Percentiles rank a stretch among this genome's conserved stretches.
Conservation (phyloP, 2,888 invertebrate species). For the Tryphoninae sp. region DNA sequence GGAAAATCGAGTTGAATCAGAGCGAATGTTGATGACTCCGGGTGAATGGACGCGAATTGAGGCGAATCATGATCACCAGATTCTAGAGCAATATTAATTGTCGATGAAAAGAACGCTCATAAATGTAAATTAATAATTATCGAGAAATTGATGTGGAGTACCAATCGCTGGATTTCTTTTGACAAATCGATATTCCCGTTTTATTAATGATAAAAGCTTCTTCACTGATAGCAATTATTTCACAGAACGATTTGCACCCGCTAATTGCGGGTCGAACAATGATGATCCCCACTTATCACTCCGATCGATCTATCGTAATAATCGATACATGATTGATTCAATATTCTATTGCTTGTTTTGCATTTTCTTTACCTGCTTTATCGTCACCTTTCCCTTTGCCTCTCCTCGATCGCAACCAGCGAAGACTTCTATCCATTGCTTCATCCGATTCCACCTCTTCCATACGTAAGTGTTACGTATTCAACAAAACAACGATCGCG, state of each 20-base stretch:
- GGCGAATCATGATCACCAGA: too few relatives aligned
- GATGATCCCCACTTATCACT: slow-evolving; percentile 5
- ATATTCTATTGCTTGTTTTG: slow-evolving; percentile 11
- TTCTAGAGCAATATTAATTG: too few relatives aligned
- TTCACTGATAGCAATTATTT: slow-evolving; percentile 2
- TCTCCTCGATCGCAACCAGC: slow-evolving; percentile 42
- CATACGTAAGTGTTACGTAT: slow-evolving; percentile 68
- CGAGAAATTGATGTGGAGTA: too few relatives aligned
- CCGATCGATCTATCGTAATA: slow-evolving; percentile 23
- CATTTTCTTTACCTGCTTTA: slow-evolving; percentile 32
- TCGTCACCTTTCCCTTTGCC: slow-evolving; percentile 47
- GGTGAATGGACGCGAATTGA: too few relatives aligned
- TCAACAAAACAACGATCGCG: slow-evolving; percentile 54
- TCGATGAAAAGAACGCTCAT: too few relatives aligned
- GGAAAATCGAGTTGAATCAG: too few relatives aligned
- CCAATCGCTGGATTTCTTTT: not conserved
- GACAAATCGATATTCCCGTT: slow-evolving; percentile 21
- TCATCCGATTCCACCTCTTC: slow-evolving; percentile 63
- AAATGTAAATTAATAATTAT: too few relatives aligned
- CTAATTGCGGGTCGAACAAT: not conserved
- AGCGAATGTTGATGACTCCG: too few relatives aligned
- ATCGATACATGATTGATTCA: slow-evolving; percentile 36
- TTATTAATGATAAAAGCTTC: slow-evolving; percentile 9
- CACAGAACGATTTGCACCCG: not conserved
- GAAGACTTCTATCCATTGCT: slow-evolving; percentile 68